Conservation (phyloP, 2,113 vertebrate species). For the Antechinus stuartii region DNA sequence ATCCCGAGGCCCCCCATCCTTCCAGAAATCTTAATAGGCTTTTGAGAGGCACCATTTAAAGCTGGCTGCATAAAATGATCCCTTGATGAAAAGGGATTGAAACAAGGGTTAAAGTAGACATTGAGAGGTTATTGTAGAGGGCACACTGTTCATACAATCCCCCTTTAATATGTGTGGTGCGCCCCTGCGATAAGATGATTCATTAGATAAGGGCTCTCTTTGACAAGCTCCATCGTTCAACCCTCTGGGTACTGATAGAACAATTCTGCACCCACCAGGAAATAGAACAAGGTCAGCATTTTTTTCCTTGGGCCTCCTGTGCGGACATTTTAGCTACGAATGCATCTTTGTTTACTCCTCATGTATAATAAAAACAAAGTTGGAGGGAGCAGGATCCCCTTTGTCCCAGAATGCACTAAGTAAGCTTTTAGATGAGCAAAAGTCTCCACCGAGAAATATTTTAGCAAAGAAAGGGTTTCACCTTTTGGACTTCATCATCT, state of each 20-base stretch:
- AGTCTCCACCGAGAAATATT: conserved; percentile 26
- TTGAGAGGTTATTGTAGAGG: conserved; percentile 92
- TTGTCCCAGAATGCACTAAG: conserved; percentile 27
- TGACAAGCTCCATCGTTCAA: conserved; percentile 99
- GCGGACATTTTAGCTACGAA: conserved; percentile 78
- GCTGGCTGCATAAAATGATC: conserved; percentile 87
- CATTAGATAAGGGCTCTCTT: conserved; percentile 95
- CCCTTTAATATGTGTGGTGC: conserved; percentile 96
- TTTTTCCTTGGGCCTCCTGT: conserved; percentile 83
- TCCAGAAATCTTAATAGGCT: conserved; percentile 87
- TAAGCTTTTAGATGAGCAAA: conserved; percentile 23
- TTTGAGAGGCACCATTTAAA: conserved; percentile 87
- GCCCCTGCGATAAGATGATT: conserved; percentile 99
- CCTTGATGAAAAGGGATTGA: conserved; percentile 90
- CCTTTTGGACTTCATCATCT: not conserved
- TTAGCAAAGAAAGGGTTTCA: not conserved
- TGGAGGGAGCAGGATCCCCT: not conserved
- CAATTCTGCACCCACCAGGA: conserved; percentile 95
- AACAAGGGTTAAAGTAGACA: conserved; percentile 94
- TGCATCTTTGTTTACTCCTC: conserved; percentile 83
- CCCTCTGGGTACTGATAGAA: conserved; percentile 96
- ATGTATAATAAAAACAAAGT: conserved; percentile 71
- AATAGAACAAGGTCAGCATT: conserved; percentile 99
- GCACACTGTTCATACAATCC: conserved; percentile 92
- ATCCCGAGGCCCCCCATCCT: conserved; percentile 78